Evolutionary conservation across 2,797 vertebrate species (phyloP).

Genomic region (Pseudotriccus pelzelni): DNA sequence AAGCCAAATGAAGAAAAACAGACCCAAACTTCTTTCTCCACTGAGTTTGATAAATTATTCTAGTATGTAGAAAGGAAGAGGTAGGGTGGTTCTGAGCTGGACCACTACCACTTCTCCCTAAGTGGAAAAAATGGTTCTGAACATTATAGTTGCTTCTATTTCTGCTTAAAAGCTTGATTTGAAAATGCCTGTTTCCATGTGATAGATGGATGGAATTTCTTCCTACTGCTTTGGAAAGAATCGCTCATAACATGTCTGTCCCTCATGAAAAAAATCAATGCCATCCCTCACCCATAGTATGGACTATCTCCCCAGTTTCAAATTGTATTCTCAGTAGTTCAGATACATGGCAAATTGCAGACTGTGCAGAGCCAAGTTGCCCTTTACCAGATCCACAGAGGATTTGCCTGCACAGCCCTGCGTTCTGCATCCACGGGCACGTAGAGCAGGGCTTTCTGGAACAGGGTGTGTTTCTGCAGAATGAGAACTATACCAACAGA

Average conservation of each 20-base stretch:
- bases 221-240: not conserved
- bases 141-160: not conserved
- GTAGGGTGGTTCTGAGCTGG: not conserved
- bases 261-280: not conserved
- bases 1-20: constrained; percentile 63
- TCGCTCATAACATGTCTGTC: not conserved
- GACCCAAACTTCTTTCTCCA: constrained; percentile 21
- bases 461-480: rapidly evolving
- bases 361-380: not conserved
- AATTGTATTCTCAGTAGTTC: not conserved
- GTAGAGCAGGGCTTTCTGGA: not conserved
- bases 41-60: constrained; percentile 20
- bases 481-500: not conserved
- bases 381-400: not conserved
- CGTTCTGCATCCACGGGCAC: not conserved
- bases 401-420: not conserved
- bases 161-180: not conserved
- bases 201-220: not conserved
- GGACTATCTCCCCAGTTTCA: not conserved
- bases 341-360: not conserved
- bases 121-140: not conserved
- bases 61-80: not conserved
- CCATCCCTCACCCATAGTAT: not conserved
- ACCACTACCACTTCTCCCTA: not conserved
- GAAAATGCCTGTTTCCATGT: not conserved